Conservation (phyloP, 2,888 invertebrate genomes). For the Idaea straminata region DNA sequence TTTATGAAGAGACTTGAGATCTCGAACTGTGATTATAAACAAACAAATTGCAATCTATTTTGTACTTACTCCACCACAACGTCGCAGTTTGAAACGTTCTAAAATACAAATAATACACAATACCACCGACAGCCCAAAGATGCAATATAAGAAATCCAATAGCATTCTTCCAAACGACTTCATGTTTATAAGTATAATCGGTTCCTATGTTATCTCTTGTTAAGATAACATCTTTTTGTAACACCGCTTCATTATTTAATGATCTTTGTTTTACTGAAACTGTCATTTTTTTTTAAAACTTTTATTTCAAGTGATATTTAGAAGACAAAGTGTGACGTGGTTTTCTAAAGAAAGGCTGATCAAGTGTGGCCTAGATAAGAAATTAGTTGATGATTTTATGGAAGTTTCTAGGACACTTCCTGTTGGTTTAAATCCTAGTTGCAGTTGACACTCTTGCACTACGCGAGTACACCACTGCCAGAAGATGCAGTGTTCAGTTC, state of each 20-base stretch:
- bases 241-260: not conserved
- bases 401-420: too few relatives aligned
- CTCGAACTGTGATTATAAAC: too few relatives aligned
- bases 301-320: not conserved
- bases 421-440: not conserved
- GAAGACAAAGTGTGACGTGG: not conserved
- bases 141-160: slow-evolving; percentile 81
- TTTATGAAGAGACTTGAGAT: too few relatives aligned
- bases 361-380: too few relatives aligned
- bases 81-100: slow-evolving; percentile 44
- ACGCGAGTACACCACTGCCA: not conserved
- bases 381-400: too few relatives aligned
- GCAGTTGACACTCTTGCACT: not conserved
- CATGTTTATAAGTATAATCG: slow-evolving; percentile 58
- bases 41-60: not conserved
- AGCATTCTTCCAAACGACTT: slow-evolving; percentile 82
- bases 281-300: slow-evolving; percentile 1
- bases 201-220: slow-evolving; percentile 41
- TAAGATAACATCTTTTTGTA: not conserved
- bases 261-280: not conserved
- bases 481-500: not conserved
- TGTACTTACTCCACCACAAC: slow-evolving; percentile 49
- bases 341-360: not conserved
- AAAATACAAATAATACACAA: slow-evolving; percentile 33
- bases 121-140: slow-evolving; percentile 70